These are phyloP conservation scores for Turritopsis dohrnii DNA, from an alignment of 30 jellyfish, hydroid and myxozoan species.

Conservation along the genomic window DNA sequence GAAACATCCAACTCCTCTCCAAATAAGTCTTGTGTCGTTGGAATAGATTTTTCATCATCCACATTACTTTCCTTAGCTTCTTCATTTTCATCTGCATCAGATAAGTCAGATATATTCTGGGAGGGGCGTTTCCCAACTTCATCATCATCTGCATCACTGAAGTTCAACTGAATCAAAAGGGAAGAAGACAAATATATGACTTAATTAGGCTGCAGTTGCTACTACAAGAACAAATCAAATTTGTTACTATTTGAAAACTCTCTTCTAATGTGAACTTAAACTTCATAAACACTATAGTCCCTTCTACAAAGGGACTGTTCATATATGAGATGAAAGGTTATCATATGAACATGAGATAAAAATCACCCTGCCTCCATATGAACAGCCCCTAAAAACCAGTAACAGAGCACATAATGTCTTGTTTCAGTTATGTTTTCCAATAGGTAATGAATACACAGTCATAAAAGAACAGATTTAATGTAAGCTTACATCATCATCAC, in stretches of 20 bases:
- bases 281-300: too few relatives aligned
- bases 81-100: neutral
- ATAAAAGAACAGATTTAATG: neutral
- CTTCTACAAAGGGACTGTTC: too few relatives aligned
- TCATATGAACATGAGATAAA: too few relatives aligned
- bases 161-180: neutral
- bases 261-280: too few relatives aligned
- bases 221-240: too few relatives aligned
- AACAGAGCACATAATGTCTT: too few relatives aligned
- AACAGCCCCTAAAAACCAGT: too few relatives aligned
- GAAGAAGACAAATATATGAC: neutral
- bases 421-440: neutral
- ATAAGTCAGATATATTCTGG: neutral
- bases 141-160: conserved; percentile 6
- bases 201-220: neutral
- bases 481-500: neutral
- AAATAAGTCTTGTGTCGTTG: conserved; percentile 85
- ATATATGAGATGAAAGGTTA: too few relatives aligned
- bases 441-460: neutral
- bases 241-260: too few relatives aligned
- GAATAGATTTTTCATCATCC: conserved; percentile 27
- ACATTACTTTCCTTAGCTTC: conserved; percentile 17
- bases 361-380: too few relatives aligned
- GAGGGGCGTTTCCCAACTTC: conserved; percentile 12
- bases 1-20: conserved; percentile 90